Conservation (phyloP, 2,113 vertebrate genomes). For the Illadopsis cleaveri region DNA sequence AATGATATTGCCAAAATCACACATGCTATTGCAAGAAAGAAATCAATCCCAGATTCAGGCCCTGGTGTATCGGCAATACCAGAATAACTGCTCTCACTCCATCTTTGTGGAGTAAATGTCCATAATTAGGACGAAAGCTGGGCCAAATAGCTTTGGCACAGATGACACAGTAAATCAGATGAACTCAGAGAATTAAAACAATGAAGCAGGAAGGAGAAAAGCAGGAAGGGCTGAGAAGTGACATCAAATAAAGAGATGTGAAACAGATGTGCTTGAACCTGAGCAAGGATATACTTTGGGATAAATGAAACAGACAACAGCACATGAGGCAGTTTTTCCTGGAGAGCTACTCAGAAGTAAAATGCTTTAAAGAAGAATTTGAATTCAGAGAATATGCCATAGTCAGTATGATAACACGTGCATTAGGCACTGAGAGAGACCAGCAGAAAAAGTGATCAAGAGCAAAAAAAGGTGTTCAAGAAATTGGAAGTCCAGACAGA, state of each 20-base stretch:
- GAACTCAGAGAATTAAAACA: not conserved
- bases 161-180: not conserved
- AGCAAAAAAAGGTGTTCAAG: not conserved
- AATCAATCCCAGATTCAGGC: not conserved
- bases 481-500: not conserved
- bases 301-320: not conserved
- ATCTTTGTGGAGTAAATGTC: not conserved
- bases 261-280: not conserved
- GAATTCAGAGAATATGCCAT: not conserved
- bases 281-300: not conserved
- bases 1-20: not conserved
- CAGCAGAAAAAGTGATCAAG: not conserved
- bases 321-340: not conserved
- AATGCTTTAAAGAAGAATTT: not conserved
- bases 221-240: not conserved
- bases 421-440: not conserved
- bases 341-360: not conserved
- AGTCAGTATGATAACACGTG: not conserved
- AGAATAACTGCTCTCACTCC: not conserved
- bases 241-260: not conserved
- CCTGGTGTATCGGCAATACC: not conserved
- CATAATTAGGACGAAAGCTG: not conserved
- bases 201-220: not conserved
- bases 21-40: not conserved
- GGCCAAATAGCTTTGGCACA: not conserved